These are phyloP conservation scores for Campoplex capitator DNA, from an alignment of 2,888 invertebrate species.

Conservation along the genomic window DNA sequence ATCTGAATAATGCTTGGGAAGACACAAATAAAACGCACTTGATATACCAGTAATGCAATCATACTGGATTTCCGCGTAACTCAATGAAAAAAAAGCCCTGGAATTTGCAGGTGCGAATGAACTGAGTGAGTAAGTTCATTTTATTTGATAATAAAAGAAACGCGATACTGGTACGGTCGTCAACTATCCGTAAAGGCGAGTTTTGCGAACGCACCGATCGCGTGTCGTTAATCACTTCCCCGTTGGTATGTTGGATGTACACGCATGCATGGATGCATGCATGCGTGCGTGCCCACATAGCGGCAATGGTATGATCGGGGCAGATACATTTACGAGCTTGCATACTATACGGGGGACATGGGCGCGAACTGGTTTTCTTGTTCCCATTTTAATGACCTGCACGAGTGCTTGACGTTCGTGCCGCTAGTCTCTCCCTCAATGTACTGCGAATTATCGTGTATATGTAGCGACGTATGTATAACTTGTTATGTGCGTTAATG, in stretches of 20 bases:
- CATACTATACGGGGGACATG: constrained; percentile 49
- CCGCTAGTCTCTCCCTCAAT: constrained; percentile 18
- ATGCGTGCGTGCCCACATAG: constrained; percentile 42
- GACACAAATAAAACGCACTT: neutral
- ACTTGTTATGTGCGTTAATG: constrained; percentile 52
- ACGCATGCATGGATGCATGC: constrained; percentile 38
- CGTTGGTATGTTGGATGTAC: constrained; percentile 56
- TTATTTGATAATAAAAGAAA: constrained; percentile 45
- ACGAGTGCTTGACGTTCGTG: constrained; percentile 47
- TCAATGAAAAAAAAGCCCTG: neutral
- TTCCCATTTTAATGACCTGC: constrained; percentile 65
- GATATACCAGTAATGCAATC: neutral
- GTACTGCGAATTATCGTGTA: constrained; percentile 34
- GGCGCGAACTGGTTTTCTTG: constrained; percentile 65
- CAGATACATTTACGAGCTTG: constrained; percentile 64
- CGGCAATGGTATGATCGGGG: constrained; percentile 11
- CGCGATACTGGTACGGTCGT: constrained; percentile 44
- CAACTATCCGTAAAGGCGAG: constrained; percentile 38
- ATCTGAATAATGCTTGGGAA: neutral
- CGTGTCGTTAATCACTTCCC: constrained; percentile 66
- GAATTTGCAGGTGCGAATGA: constrained; percentile 58
- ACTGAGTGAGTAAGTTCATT: constrained; percentile 38
- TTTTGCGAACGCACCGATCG: constrained; percentile 53
- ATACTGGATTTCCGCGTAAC: neutral
- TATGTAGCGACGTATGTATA: constrained; percentile 18